Conservation (phyloP, 2,113 vertebrate species). For the Pomatostomus ruficeps region DNA sequence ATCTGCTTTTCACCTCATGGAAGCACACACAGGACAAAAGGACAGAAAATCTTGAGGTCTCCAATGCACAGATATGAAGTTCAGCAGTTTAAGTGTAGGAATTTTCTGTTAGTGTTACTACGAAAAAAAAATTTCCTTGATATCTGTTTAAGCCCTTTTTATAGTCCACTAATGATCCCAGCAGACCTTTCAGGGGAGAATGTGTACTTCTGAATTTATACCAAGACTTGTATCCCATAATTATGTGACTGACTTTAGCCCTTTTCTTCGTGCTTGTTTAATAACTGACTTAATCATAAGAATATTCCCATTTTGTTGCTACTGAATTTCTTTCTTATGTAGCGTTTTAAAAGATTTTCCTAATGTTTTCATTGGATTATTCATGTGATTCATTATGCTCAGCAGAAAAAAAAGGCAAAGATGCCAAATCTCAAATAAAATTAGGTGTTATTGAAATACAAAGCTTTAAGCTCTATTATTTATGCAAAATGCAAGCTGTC, state of each 20-base stretch:
- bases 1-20: neutral
- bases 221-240: neutral
- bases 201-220: neutral
- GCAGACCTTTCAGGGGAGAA: neutral
- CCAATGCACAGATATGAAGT: fast-evolving
- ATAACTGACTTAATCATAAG: neutral
- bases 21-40: neutral
- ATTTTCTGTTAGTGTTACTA: neutral
- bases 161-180: neutral
- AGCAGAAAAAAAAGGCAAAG: neutral
- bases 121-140: neutral
- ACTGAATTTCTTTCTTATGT: neutral
- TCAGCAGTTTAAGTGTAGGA: neutral
- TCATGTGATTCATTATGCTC: neutral
- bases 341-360: neutral
- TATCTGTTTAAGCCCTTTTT: neutral
- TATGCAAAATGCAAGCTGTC: neutral
- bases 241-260: neutral
- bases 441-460: neutral
- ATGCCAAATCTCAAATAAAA: neutral
- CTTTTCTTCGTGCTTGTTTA: neutral
- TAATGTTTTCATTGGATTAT: neutral
- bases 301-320: neutral
- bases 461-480: neutral
- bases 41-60: neutral